phyloP scores from a whole-genome alignment of 2,797 vertebrate species.

The Danio jaintianensis region DNA sequence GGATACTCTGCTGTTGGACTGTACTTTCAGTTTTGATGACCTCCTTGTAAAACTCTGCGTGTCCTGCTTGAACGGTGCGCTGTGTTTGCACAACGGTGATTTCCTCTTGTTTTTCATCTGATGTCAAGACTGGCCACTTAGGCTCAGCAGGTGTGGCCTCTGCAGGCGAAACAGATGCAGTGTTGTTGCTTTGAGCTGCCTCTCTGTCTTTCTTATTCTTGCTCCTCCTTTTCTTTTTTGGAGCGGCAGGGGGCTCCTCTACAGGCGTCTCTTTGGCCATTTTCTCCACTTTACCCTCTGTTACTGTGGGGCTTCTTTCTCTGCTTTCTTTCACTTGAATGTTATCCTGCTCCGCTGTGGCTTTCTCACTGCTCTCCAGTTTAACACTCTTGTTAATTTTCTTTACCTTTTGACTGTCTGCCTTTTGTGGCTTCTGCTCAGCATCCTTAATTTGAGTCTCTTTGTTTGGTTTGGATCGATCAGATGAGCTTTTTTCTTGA shows the following conservation, averaged over 20 bases:
- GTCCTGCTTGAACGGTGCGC: constrained; percentile 62
- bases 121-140: constrained; percentile 53
- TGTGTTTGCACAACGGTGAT: constrained; percentile 63
- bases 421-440: constrained; percentile 65
- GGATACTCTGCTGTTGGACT: constrained; percentile 63
- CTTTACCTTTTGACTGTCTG: constrained; percentile 69
- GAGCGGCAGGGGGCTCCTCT: constrained; percentile 56
- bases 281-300: constrained; percentile 52
- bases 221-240: constrained; percentile 75
- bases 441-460: constrained; percentile 71
- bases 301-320: constrained; percentile 54
- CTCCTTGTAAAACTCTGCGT: constrained; percentile 67
- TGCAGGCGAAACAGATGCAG: constrained; percentile 5
- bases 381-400: constrained; percentile 75
- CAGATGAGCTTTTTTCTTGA: constrained; percentile 54
- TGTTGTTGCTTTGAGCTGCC: constrained; percentile 64
- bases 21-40: constrained; percentile 66
- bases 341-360: constrained; percentile 60
- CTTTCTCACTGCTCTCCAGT: constrained; percentile 65
- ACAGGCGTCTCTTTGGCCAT: constrained; percentile 66
- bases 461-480: constrained; percentile 61
- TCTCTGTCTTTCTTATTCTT: constrained; percentile 80
- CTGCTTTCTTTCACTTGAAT: constrained; percentile 62
- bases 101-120: constrained; percentile 67
- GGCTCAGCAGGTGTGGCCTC: constrained; percentile 61